Conservation (phyloP, 2,888 invertebrate genomes). For the Cheilosia soror region DNA sequence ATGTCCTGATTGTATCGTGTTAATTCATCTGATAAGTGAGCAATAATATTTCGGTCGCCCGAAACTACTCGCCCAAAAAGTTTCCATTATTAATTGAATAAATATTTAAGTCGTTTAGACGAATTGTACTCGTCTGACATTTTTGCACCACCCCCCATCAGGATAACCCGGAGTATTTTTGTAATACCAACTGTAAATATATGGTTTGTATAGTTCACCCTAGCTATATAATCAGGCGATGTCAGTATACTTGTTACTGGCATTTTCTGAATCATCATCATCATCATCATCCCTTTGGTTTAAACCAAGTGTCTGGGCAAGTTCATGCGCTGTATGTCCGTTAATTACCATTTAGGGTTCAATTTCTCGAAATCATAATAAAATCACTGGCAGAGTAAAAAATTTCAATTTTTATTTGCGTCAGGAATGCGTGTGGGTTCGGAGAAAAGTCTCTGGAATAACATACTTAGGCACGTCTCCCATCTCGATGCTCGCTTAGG, state of each 20-base stretch:
- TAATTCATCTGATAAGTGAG: slow-evolving; percentile 82
- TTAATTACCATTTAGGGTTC: slow-evolving; percentile 66
- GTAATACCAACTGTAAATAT: slow-evolving; percentile 57
- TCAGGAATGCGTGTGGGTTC: slow-evolving; percentile 41
- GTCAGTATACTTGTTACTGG: slow-evolving; percentile 44
- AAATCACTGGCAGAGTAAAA: slow-evolving; percentile 38
- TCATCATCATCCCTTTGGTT: slow-evolving; percentile 15
- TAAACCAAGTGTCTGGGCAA: not conserved
- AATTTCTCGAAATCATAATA: slow-evolving; percentile 60
- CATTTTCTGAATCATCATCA: slow-evolving; percentile 19
- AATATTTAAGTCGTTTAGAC: slow-evolving; percentile 73
- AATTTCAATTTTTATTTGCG: slow-evolving; percentile 49
- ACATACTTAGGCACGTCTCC: slow-evolving; percentile 67
- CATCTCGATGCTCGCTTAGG: slow-evolving; percentile 28
- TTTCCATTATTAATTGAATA: slow-evolving; percentile 72
- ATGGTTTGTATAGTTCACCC: slow-evolving; percentile 12
- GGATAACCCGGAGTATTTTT: not conserved
- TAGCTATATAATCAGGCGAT: slow-evolving; percentile 40
- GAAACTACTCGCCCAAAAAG: slow-evolving; percentile 26
- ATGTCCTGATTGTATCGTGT: slow-evolving; percentile 76
- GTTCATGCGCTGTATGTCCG: not conserved
- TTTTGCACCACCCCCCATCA: not conserved
- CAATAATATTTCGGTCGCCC: slow-evolving; percentile 79
- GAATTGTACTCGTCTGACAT: slow-evolving; percentile 40
- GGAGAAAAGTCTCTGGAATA: slow-evolving; percentile 42